Evolutionary conservation across 2,888 invertebrate species (phyloP).

Genomic region (Napeogenes inachia): DNA sequence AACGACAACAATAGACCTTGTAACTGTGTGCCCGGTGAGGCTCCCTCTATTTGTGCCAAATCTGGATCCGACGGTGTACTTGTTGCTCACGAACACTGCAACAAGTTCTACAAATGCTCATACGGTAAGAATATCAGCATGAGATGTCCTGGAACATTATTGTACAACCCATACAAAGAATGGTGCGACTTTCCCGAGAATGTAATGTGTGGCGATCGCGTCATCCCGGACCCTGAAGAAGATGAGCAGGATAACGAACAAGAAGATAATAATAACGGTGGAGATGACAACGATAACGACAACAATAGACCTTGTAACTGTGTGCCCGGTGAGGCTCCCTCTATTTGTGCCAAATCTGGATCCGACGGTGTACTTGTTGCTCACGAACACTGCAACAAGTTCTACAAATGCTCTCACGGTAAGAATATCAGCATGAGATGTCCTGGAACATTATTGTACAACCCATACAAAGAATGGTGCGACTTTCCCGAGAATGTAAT

Average conservation of each 20-base stretch:
- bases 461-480: constrained; percentile 35
- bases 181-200: constrained; percentile 40
- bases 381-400: constrained; percentile 40
- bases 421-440: constrained; percentile 32
- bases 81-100: constrained; percentile 42
- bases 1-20: constrained; percentile 21
- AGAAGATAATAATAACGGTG: constrained; percentile 2
- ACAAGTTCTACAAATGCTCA: constrained; percentile 38
- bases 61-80: constrained; percentile 36
- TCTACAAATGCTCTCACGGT: constrained; percentile 35
- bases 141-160: constrained; percentile 32
- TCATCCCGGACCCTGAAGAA: constrained; percentile 28
- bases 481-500: constrained; percentile 41
- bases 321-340: constrained; percentile 33
- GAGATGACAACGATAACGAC: constrained; percentile 7
- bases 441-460: constrained; percentile 35
- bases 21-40: constrained; percentile 33
- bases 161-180: constrained; percentile 37
- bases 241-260: constrained; percentile 1
- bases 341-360: constrained; percentile 33
- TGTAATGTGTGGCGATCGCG: constrained; percentile 39
- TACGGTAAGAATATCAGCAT: constrained; percentile 29
- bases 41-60: constrained; percentile 35
- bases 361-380: constrained; percentile 39
- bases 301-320: constrained; percentile 26